Conservation (phyloP, 2,113 vertebrate genomes). For the Myrmecophaga tridactyla region DNA sequence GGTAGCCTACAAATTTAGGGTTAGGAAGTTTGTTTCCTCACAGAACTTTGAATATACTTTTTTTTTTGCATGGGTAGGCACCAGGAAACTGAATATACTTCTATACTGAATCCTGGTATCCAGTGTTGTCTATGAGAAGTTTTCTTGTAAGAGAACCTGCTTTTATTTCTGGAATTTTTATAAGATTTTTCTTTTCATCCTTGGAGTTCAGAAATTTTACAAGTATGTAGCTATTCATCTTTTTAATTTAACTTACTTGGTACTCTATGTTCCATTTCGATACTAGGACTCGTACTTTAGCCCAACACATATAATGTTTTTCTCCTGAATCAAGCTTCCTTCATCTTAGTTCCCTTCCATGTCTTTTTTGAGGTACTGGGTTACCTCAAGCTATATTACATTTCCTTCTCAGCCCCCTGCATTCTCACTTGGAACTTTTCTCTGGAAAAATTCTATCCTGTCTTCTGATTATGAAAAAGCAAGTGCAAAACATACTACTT, state of each 20-base stretch:
- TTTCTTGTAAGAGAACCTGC: background rate
- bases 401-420: background rate
- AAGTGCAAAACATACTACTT: background rate
- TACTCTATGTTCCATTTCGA: background rate
- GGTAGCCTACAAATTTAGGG: background rate
- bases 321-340: background rate
- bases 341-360: background rate
- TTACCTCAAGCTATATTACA: background rate
- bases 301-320: background rate
- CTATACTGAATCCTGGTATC: background rate
- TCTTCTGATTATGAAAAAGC: background rate
- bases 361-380: background rate
- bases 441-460: background rate
- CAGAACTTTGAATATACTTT: background rate
- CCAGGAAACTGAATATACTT: background rate
- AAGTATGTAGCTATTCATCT: background rate
- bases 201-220: background rate
- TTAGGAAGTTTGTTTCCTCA: background rate
- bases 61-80: too few relatives aligned
- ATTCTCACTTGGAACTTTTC: background rate
- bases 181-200: background rate
- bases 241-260: background rate
- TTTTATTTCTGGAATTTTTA: background rate
- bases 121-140: background rate
- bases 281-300: background rate